Percentiles rank a stretch among this genome's conserved stretches.
phyloP scores from a whole-genome alignment of 2,113 vertebrate species.

The Prionailurus bengalensis region DNA sequence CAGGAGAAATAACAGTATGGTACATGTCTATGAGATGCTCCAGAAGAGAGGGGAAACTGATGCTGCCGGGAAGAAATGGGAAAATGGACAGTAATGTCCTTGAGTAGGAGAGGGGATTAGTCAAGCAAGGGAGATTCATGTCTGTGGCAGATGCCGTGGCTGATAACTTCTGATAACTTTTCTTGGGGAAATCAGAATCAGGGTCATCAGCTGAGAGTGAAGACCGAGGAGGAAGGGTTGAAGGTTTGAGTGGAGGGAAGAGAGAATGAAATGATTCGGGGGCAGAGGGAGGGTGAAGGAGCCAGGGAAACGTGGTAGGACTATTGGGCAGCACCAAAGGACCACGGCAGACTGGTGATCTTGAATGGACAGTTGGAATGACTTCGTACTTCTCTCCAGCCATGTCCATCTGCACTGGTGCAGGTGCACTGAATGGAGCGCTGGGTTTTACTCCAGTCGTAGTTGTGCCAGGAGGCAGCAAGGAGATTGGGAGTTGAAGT shows the following conservation, averaged over 20 bases:
- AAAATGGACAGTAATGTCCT: background rate
- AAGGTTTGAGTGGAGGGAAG: background rate
- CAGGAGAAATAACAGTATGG: background rate
- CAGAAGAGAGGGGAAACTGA: background rate
- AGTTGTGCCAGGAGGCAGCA: background rate
- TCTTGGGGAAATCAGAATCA: background rate
- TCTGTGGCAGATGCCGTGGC: accelerated
- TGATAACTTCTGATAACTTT: background rate
- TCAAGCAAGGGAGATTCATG: background rate
- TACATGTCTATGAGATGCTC: background rate
- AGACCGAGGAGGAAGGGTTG: background rate
- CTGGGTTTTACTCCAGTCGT: accelerated
- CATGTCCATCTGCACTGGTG: background rate
- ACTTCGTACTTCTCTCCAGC: background rate
- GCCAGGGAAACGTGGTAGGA: background rate
- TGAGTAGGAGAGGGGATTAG: background rate
- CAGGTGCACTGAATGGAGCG: background rate
- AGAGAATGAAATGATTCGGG: background rate
- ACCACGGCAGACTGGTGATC: background rate
- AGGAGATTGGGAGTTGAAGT: background rate
- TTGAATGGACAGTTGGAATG: background rate
- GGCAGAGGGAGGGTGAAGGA: background rate
- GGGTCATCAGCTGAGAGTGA: background rate
- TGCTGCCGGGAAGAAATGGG: background rate
- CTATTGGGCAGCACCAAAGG: background rate